Base-by-base conservation (phyloP, 23 tunicate species). In the Styela clava region DNA sequence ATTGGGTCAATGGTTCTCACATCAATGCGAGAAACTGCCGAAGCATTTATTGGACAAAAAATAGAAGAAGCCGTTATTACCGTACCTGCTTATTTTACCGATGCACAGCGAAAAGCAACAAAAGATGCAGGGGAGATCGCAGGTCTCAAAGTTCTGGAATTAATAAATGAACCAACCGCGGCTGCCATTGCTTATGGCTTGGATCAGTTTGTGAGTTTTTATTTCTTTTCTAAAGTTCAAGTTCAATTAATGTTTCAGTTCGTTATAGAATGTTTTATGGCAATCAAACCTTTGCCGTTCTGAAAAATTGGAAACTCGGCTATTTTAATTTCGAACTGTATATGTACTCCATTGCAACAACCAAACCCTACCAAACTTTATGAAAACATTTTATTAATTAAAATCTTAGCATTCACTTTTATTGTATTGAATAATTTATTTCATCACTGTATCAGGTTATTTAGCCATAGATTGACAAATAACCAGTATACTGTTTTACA, bases 151-250 rank as follows among this genome's bases (percentile, higher is more conserved):
- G 89, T 91, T 37, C 86, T 91, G 34, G 80, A 90, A 37, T 86
- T 91, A 69, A 86, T 91, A 35, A 91, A 91, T 63, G 97, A 91
- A 63, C 97, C 97, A n/a, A 91, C 97, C 22, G 97, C 97, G 22
- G 97, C 97, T 63, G 97, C 97, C 27, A 86, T 91, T 69, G 91
- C 97, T 12, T 91, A 91, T 79, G 97, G 97, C 19, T 78, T 91
- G 76, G 91, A 91, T 61, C 85, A 90, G 37, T 78, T 83, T 69
- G 86, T 83, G 32, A 34, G 31, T 18, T 61, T 61, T 18, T 18
- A 61, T 19, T 18, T 61, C 64, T 18, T 61, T 19, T 18, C 35
- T 61, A 61, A 61, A 19, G 19, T 61, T 61, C 21, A 18, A 21
- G 19, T 61, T 18, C n/a, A n/a, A n/a, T n/a, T n/a, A n/a, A 61